Evolutionary conservation across 2,113 vertebrate species (phyloP).

Genomic region (Rhinoderma darwinii): DNA sequence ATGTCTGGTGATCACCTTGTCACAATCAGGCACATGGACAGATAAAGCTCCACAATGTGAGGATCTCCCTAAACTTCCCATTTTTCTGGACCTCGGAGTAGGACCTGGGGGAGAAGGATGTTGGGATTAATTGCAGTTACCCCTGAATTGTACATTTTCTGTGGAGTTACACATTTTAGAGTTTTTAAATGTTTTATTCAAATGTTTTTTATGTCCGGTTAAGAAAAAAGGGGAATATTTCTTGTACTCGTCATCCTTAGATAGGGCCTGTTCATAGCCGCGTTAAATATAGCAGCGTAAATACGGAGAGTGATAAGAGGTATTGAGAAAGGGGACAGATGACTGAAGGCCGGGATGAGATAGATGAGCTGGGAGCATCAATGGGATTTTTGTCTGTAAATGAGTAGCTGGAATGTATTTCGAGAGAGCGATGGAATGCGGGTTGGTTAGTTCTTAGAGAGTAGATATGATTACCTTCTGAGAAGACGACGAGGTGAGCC

Average conservation of each 20-base stretch:
- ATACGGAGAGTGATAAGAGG: neutral
- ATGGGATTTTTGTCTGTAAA: neutral
- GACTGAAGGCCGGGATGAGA: neutral
- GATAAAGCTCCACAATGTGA: too few relatives aligned
- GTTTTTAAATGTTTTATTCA: too few relatives aligned
- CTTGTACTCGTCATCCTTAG: neutral
- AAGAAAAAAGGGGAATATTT: neutral
- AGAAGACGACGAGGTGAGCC: neutral
- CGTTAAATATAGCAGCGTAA: neutral
- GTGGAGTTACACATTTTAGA: too few relatives aligned
- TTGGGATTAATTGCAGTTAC: too few relatives aligned
- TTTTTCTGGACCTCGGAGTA: too few relatives aligned
- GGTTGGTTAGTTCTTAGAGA: neutral
- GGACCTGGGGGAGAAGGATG: too few relatives aligned
- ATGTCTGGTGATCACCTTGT: too few relatives aligned
- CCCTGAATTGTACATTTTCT: too few relatives aligned
- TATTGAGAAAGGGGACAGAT: neutral
- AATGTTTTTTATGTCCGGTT: too few relatives aligned
- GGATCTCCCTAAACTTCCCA: too few relatives aligned
- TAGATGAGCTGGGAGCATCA: neutral
- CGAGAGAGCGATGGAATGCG: neutral
- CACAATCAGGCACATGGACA: too few relatives aligned
- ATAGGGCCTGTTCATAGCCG: neutral
- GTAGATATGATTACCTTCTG: neutral
- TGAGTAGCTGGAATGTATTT: neutral